Evolutionary conservation across 2,113 vertebrate species (phyloP), one percentile per base, ranked within the genome.

Genomic region (pig (Sus scrofa)): DNA sequence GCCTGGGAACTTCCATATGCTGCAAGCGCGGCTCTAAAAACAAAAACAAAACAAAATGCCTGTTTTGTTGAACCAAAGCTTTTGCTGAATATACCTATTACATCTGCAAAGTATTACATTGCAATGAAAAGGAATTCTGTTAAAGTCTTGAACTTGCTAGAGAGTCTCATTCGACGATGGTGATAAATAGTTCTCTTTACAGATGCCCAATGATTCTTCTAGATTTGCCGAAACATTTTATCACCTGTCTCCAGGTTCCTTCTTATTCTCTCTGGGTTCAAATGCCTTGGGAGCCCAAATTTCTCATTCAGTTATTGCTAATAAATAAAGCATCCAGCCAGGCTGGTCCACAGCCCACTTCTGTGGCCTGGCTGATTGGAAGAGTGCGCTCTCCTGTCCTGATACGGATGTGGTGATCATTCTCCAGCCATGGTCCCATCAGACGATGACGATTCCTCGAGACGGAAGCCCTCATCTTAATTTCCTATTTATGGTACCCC

Each of bases 401-500:
- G 6, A 27, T 10, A 15, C 0, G 6, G 44, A 1, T 39, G 13
- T 24, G 5, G 83, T 27, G 15, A 7, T 7, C 56, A 18, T 50
- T 77, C 30, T 24, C 24, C 14, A 30, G 19, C n/a, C 3, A 4
- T 11, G 11, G 11, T 65, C 22, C 19, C 67, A 27, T 30, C 10
- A 22, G 22, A 13, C 2, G 68, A 0, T 1, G 7, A 12, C 6
- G 24, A 15, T 22, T 89, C 50, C 3, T 3, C 11, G 30, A 44
- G 1, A 32, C 30, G 10, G 22, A 85, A 78, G 22, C 12, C 50
- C 6, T 54, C 5, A 6, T 10, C 58, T 93, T 22, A 8, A 18
- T 44, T 73, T 39, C 22, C 30, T 26, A 10, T 27, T 58, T 30
- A 19, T 2, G 39, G 26, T 6, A 27, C 39, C 32, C 5, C 1